Conservation (phyloP, 2,888 invertebrate species). For the Lasioglossum oenotherae region DNA sequence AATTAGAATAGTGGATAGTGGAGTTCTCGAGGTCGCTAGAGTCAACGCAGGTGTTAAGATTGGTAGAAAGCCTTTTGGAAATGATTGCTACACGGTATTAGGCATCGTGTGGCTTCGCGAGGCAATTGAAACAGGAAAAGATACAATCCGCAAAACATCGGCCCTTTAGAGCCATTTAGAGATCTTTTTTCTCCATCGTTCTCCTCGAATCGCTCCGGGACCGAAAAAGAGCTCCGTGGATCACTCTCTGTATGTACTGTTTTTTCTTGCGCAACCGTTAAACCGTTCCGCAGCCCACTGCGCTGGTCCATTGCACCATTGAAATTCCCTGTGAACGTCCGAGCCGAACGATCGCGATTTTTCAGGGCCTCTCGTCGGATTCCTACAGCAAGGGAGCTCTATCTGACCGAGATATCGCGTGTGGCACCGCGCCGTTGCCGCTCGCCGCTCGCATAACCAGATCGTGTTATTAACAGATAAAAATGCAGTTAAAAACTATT, state of each 20-base stretch:
- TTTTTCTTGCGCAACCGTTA: neutral
- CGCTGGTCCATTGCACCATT: neutral
- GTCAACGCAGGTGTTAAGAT: neutral
- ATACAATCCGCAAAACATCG: neutral
- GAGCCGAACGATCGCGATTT: slow-evolving; percentile 16
- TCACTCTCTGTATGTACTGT: neutral
- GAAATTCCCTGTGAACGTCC: neutral
- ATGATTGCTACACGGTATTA: neutral
- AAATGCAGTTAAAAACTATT: slow-evolving; percentile 59
- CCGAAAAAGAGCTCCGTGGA: neutral
- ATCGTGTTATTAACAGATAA: slow-evolving; percentile 50
- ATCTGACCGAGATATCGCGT: slow-evolving; percentile 19
- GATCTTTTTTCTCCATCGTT: neutral
- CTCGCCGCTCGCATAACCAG: slow-evolving; percentile 9
- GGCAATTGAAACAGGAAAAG: too few relatives aligned
- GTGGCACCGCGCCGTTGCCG: neutral
- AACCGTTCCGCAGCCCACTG: slow-evolving; percentile 24
- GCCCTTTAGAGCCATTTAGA: neutral
- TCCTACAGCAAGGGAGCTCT: neutral
- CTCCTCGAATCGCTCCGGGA: neutral
- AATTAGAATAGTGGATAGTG: slow-evolving; percentile 28
- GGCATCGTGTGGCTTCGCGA: too few relatives aligned
- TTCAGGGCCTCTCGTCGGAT: slow-evolving; percentile 5
- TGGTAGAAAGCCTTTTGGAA: neutral
- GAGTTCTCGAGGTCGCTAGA: neutral